Conservation (phyloP, 2,888 invertebrate genomes). For the Zonitis immaculata region DNA sequence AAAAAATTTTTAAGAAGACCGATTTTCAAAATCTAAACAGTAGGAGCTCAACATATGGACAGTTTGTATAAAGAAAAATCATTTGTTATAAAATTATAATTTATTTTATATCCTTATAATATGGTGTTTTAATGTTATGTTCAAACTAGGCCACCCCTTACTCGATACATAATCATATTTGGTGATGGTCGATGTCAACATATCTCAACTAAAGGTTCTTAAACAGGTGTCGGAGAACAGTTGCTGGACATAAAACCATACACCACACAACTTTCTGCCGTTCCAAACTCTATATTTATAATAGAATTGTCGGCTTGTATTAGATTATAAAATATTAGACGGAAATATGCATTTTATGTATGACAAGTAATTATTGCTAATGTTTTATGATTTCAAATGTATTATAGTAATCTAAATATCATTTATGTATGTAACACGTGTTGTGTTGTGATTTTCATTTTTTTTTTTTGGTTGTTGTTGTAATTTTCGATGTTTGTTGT, state of each 20-base stretch:
- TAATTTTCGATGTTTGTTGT: too few species aligned
- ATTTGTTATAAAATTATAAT: too few species aligned
- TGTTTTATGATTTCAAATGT: too few species aligned
- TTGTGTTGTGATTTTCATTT: not conserved
- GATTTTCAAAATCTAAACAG: too few species aligned
- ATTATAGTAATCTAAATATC: too few species aligned
- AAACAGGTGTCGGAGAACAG: conserved; percentile 16
- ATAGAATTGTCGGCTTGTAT: not conserved
- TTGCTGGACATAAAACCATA: conserved; percentile 14
- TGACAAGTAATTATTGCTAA: too few species aligned
- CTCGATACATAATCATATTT: not conserved
- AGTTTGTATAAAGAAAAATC: too few species aligned
- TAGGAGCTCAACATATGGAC: too few species aligned
- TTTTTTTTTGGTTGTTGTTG: not conserved
- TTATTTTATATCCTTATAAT: too few species aligned
- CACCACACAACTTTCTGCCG: not conserved
- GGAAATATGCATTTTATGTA: not conserved
- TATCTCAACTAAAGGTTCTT: not conserved
- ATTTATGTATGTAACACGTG: too few species aligned
- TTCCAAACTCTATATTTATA: not conserved
- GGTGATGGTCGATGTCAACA: not conserved
- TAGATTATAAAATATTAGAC: not conserved
- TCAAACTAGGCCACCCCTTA: not conserved
- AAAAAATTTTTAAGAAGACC: too few species aligned
- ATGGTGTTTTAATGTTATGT: not conserved